Percentiles rank a stretch among this genome's conserved stretches.
These are phyloP conservation scores for Lophura swinhoii DNA, from an alignment of 2,797 vertebrate genomes.

Conservation along the genomic window DNA sequence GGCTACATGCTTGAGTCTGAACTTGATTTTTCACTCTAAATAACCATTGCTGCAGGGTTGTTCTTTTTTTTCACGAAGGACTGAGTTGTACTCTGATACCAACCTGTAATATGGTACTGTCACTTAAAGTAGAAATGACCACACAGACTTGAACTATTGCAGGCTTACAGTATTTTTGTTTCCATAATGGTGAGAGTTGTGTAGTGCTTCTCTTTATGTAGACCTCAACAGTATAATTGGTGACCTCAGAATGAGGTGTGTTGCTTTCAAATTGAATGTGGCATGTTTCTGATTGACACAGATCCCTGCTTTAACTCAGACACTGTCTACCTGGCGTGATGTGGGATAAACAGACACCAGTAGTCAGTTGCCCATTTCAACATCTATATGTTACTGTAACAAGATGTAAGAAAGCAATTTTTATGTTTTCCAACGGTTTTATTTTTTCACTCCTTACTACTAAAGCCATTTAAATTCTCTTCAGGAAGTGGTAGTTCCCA, in stretches of 20 bases:
- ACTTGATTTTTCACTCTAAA: conserved; percentile 12
- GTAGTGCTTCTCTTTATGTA: not conserved
- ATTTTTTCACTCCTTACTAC: not conserved
- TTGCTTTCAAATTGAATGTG: not conserved
- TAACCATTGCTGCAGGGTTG: not conserved
- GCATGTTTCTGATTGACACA: not conserved
- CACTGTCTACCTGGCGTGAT: not conserved
- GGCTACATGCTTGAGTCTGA: not conserved
- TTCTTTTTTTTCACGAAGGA: not conserved
- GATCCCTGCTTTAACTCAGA: not conserved
- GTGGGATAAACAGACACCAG: not conserved
- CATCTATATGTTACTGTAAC: not conserved
- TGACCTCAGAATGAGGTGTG: not conserved
- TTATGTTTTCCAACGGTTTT: not conserved
- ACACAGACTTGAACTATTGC: not conserved
- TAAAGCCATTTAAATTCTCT: not conserved
- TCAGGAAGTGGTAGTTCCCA: not conserved
- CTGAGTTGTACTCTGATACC: not conserved
- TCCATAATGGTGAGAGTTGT: not conserved
- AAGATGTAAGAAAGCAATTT: not conserved
- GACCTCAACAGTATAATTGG: not conserved
- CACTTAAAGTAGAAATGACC: not conserved
- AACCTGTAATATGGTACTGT: accelerated
- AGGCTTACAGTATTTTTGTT: not conserved
- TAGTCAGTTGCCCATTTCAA: not conserved